phyloP scores from a whole-genome alignment of 2,113 vertebrate genomes.

The Neolamprologus longior region DNA sequence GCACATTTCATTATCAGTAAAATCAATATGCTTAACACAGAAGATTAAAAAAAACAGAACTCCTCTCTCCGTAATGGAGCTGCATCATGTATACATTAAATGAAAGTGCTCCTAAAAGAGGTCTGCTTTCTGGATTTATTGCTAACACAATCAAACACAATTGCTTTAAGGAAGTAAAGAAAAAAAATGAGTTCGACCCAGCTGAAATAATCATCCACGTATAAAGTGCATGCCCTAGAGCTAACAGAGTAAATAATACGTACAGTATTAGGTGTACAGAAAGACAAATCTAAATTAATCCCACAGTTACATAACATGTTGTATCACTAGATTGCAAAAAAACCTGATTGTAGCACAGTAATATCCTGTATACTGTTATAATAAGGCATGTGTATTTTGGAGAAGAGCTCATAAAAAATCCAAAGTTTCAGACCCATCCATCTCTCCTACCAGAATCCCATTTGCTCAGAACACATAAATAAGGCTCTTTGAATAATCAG shows the following conservation, averaged over 20 bases:
- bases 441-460: background rate
- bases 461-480: background rate
- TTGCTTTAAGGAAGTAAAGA: accelerated
- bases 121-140: background rate
- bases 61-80: background rate
- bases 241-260: background rate
- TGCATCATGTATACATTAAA: background rate
- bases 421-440: background rate
- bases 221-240: background rate
- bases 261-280: background rate
- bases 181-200: background rate
- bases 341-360: background rate
- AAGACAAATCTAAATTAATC: background rate
- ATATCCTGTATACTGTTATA: background rate
- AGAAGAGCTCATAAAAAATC: background rate
- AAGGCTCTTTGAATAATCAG: background rate
- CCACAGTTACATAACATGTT: background rate
- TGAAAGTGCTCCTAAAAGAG: background rate
- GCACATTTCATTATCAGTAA: background rate
- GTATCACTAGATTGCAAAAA: background rate
- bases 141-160: background rate
- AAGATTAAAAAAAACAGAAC: background rate
- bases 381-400: background rate
- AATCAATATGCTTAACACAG: background rate
- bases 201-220: background rate